phyloP scores from a whole-genome alignment of 2,888 invertebrate species.

The Auanema sp. region DNA sequence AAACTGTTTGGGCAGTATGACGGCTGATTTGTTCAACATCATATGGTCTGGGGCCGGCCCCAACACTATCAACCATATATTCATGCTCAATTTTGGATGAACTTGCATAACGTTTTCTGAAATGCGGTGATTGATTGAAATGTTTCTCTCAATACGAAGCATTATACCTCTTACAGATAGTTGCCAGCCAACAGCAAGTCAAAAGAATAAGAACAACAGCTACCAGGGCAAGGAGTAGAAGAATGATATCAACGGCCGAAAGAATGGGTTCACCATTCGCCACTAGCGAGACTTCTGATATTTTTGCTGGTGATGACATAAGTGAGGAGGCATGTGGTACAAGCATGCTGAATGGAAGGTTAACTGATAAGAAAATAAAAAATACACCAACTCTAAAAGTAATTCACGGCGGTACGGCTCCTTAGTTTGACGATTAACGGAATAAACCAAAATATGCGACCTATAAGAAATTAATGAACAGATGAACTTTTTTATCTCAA shows the following conservation, averaged over 20 bases:
- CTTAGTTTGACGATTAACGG: conserved; percentile 39
- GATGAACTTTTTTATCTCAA: background rate
- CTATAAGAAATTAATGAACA: conserved; percentile 8
- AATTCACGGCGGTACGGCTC: conserved; percentile 32
- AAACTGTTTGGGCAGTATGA: conserved; percentile 53
- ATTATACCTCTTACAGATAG: conserved; percentile 14
- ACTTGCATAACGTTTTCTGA: conserved; percentile 14
- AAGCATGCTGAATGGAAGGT: background rate
- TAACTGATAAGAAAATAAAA: background rate
- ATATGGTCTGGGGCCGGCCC: conserved; percentile 59
- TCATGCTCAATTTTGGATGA: conserved; percentile 25
- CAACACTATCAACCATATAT: conserved; percentile 57
- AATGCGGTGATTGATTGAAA: background rate
- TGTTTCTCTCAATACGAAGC: background rate
- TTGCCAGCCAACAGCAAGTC: conserved; percentile 17
- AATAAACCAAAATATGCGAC: conserved; percentile 53
- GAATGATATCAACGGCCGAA: conserved; percentile 7
- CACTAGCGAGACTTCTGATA: conserved; percentile 13
- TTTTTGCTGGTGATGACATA: conserved; percentile 11
- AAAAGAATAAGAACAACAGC: conserved; percentile 16
- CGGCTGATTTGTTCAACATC: conserved; percentile 59
- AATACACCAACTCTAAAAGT: background rate
- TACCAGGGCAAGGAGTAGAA: conserved; percentile 19
- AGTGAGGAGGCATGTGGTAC: background rate
- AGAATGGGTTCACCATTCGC: background rate